phyloP scores from a whole-genome alignment of 64 coral and sea anemone species.

The Acropora tenuis region DNA sequence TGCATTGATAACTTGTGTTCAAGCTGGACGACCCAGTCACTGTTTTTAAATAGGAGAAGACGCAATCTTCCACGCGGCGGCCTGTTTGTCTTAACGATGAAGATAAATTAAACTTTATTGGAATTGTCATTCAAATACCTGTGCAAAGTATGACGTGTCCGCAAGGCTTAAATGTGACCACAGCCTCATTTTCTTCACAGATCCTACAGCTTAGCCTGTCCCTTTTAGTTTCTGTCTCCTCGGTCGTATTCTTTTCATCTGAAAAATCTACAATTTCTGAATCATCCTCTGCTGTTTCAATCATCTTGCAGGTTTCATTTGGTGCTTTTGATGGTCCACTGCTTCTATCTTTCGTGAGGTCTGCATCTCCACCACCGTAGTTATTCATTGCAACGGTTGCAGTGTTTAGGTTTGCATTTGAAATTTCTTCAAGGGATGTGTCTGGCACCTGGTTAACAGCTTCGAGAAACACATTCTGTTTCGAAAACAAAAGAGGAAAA shows the following conservation, averaged over 20 bases:
- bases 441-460: constrained; percentile 4
- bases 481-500: no score
- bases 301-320: no score
- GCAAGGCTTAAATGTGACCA: constrained; percentile 58
- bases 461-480: constrained; percentile 31
- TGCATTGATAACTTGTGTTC: no score
- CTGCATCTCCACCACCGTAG: neutral
- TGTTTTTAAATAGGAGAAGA: no score
- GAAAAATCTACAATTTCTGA: neutral
- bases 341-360: neutral
- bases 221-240: neutral
- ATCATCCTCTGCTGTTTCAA: neutral
- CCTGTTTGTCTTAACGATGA: neutral
- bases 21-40: no score
- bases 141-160: constrained; percentile 46
- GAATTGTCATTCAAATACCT: constrained; percentile 17
- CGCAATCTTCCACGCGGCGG: no score
- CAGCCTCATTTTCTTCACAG: constrained; percentile 58
- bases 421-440: neutral
- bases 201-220: constrained; percentile 32
- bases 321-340: neutral
- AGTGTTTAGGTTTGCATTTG: neutral
- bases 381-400: neutral
- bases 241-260: neutral
- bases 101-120: neutral